Evolutionary conservation across 1,140 invertebrate genomes (phyloP), one percentile per base, ranked within the genome.

Genomic region (Cherax quadricarinatus): DNA sequence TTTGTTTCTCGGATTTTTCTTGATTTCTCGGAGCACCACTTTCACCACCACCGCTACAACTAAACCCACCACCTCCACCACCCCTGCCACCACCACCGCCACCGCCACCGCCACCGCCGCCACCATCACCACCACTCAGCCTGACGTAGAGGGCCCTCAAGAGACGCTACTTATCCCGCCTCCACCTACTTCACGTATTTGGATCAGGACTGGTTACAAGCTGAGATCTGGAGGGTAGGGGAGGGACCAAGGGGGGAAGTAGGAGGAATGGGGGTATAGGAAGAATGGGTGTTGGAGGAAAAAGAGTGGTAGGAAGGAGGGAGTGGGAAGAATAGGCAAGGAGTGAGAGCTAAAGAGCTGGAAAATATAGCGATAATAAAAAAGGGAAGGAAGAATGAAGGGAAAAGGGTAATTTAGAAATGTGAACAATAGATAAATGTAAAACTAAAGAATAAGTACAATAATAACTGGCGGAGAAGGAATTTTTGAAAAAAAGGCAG

Each of bases 81-180:
- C 53, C 14, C 53, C 14, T 9, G 53, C 53, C 53, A 6, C 53
- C 53, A 57, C 0, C 53, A 57, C 53, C 53, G 0, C 53, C 53
- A 57, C 53, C 53, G 14, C 53, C 53, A 57, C 53, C 53, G 14
- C 53, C 9, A 57, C 53, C 1, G 14, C 53, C 53, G 14, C 53
- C 53, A 6, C 1, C 53, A 9, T 57, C 53, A 57, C 9, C 53
- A 57, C 53, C 53, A 83, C 81, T 83, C 48, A 7, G 4, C 4
- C 48, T 83, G 81, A 83, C 81, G 30, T 83, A 24, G 30, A 83
- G 81, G 24, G 57, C 21, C 7, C 81, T 83, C 24, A 83, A 83
- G 53, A 60, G 81, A 51, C 81, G 81, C 81, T 83, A 83, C 81
- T 83, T 60, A 83, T 83, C 81, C 81, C 57, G 3, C 81, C 48